Evolutionary conservation across 2,797 vertebrate species (phyloP), one percentile per base, ranked within the genome.

Genomic region (Liparis tanakae): DNA sequence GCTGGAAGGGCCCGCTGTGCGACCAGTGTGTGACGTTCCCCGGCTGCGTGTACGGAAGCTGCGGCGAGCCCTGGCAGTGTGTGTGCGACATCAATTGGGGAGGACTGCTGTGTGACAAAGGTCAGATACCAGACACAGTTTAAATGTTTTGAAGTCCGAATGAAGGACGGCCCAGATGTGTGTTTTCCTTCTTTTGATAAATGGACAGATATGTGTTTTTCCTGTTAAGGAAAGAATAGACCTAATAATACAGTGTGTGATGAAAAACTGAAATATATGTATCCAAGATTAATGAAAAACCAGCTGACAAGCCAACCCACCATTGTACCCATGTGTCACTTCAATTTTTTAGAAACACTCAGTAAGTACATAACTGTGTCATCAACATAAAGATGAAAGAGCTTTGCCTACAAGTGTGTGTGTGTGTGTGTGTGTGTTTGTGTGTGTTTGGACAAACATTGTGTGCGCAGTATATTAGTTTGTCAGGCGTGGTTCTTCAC

Each of bases 41-140:
- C 0, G 95, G 95, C 62, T 96, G 95, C 61, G 92, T 94, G 63
- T 91, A 95, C 0, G 95, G 95, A 18, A 93, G 92, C 86, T 96
- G 95, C 87, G 80, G 79, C 0, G 93, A 95, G 70, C 95, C 95
- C 15, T 96, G 95, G 95, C 92, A 95, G 87, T 96, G 95, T 65
- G 92, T 94, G 74, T 96, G 95, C 25, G 95, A 96, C 41, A 91
- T 95, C 89, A 96, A 96, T 91, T 96, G 95, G 95, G 95, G 95
- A 18, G 95, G 95, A 63, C 91, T 96, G 67, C 93, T 96, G 67
- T 96, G 95, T 72, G 92, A 96, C 85, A 96, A 96, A 94, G 95
- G 95, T 96, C 71, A 59, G 85, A 89, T 62, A 81, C 56, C 54
- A 48, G 59, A 70, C 48, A 5, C 13, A 15, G 13, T 6, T 60